Conservation (phyloP, 2,888 invertebrate species). For the Chymomyza caudatula region DNA sequence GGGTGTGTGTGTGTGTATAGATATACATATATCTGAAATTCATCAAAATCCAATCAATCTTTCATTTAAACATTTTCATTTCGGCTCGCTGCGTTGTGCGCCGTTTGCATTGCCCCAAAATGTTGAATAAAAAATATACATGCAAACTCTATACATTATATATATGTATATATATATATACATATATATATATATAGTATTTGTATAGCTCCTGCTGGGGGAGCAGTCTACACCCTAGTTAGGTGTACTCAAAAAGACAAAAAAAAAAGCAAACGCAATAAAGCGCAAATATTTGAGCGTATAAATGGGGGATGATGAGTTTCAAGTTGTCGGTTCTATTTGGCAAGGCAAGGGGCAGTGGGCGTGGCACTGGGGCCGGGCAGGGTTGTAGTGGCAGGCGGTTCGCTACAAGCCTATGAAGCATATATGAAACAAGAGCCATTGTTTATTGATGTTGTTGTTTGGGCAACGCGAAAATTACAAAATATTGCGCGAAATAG, state of each 20-base stretch:
- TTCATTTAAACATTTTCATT: slow-evolving; percentile 66
- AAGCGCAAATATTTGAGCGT: slow-evolving; percentile 71
- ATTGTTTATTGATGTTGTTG: background rate
- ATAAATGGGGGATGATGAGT: slow-evolving; percentile 62
- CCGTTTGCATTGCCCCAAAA: slow-evolving; percentile 19
- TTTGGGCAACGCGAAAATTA: background rate
- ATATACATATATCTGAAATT: slow-evolving; percentile 40
- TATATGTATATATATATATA: background rate
- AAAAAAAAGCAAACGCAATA: slow-evolving; percentile 43
- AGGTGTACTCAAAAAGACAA: background rate
- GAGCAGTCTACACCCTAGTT: background rate
- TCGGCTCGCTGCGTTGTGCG: slow-evolving; percentile 12
- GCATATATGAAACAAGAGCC: background rate
- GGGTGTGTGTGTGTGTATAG: background rate
- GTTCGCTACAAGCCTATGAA: background rate
- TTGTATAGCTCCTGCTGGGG: no score
- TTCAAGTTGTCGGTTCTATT: slow-evolving; percentile 13
- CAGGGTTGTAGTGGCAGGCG: no score
- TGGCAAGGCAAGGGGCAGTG: background rate
- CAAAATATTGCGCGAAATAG: background rate
- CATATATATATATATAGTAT: background rate
- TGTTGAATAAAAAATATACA: slow-evolving; percentile 34
- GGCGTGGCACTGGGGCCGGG: no score
- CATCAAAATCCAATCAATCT: slow-evolving; percentile 73
- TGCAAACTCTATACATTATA: background rate